Conservation (phyloP, 2,797 vertebrate species). For the Gymnopithys bicolor region DNA sequence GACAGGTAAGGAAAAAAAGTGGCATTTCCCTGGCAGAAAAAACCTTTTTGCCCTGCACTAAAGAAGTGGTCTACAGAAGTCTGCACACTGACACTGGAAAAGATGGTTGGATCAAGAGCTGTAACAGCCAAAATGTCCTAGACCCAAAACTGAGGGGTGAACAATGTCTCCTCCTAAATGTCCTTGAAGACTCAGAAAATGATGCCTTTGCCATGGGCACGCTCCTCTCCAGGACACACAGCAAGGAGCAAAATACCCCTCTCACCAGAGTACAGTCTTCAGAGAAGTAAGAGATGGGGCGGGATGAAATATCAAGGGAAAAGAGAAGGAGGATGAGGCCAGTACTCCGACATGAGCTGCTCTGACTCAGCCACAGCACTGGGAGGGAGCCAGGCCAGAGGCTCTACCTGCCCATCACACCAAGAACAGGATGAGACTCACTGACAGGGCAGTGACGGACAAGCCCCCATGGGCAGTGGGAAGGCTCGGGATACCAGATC, state of each 20-base stretch:
- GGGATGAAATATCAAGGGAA: neutral
- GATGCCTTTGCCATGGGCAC: neutral
- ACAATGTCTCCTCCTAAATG: neutral
- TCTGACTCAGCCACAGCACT: neutral
- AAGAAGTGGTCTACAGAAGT: neutral
- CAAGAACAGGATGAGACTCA: neutral
- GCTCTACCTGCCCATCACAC: neutral
- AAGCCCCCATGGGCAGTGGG: neutral
- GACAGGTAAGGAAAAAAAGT: neutral
- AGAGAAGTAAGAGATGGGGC: neutral
- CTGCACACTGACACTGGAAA: neutral
- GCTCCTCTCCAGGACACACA: neutral
- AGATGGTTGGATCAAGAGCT: neutral
- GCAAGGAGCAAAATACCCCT: neutral
- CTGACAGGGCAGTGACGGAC: neutral
- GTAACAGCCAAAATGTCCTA: neutral
- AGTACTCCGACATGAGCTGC: neutral
- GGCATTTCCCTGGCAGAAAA: neutral
- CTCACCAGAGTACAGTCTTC: neutral
- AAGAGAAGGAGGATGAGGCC: neutral
- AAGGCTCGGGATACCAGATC: fast-evolving
- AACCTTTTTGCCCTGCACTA: neutral
- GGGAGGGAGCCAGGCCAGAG: neutral
- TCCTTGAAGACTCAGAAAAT: neutral
- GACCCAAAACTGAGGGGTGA: neutral